Conservation (phyloP, 1,140 invertebrate genomes). For the Leptopilina boulardi region DNA sequence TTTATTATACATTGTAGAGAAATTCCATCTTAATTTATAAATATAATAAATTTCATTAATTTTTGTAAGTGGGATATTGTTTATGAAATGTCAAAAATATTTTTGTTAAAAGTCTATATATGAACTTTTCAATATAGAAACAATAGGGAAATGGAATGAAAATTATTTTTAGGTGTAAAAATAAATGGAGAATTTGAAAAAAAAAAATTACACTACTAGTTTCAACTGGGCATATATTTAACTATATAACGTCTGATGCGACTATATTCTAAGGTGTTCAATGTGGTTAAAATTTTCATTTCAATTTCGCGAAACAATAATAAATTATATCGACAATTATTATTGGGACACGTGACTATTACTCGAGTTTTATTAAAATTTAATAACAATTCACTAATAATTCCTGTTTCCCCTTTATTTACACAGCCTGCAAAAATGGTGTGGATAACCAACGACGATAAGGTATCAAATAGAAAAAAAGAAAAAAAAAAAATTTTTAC, state of each 20-base stretch:
- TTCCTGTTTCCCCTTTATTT: conserved; percentile 71
- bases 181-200: not conserved
- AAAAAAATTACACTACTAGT: not conserved
- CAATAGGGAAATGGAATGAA: not conserved
- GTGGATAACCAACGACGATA: conserved; percentile 74
- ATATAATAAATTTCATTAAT: too few species aligned
- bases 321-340: not conserved
- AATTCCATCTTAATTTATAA: too few species aligned
- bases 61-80: too few species aligned
- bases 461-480: conserved; percentile 62
- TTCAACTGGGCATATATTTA: too few species aligned
- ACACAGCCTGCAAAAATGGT: conserved; percentile 74
- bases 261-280: not conserved
- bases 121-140: not conserved
- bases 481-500: conserved; percentile 46
- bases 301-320: not conserved
- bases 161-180: conserved; percentile 7
- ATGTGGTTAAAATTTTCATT: not conserved
- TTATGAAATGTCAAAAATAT: too few species aligned
- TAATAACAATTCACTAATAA: conserved; percentile 63
- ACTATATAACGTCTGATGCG: not conserved
- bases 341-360: not conserved
- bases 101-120: not conserved
- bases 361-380: not conserved
- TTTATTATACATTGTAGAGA: too few species aligned